Conservation (phyloP, 2,888 invertebrate genomes). For the Seladonia tumulorum region DNA sequence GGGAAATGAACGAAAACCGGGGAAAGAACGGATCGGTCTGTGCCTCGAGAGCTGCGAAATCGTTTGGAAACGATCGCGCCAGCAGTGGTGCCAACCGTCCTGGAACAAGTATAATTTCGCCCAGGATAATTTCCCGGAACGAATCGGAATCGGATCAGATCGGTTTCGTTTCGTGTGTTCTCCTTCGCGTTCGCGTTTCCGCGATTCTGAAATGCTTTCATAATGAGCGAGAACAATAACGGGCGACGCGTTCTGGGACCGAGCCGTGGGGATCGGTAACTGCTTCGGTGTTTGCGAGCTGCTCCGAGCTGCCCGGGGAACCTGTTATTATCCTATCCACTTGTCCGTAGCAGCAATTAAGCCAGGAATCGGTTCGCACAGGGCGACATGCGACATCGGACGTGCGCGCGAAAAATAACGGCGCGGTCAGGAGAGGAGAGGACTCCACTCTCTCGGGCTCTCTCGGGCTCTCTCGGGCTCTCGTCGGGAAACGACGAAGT, state of each 20-base stretch:
- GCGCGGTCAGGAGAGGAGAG: constrained; percentile 32
- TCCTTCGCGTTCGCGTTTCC: not conserved
- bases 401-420: constrained; percentile 57
- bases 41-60: not conserved
- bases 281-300: not conserved
- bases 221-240: constrained; percentile 30
- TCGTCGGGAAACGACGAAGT: constrained; percentile 55
- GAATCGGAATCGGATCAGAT: not conserved
- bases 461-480: not conserved
- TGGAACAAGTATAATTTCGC: not conserved
- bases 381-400: constrained; percentile 12
- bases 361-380: constrained; percentile 37
- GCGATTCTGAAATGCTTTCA: constrained; percentile 36
- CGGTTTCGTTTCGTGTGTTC: not conserved
- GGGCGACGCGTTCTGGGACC: constrained; percentile 14
- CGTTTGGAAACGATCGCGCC: not conserved
- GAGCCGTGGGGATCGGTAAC: constrained; percentile 7
- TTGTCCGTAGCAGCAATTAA: constrained; percentile 41
- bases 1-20: constrained; percentile 21
- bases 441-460: constrained; percentile 33
- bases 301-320: not conserved
- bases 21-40: not conserved
- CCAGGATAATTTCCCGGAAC: constrained; percentile 8
- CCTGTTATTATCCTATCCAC: constrained; percentile 42
- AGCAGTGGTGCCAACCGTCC: not conserved